Base-by-base conservation (phyloP, 2,113 vertebrate genomes). In the Sprattus sprattus region DNA sequence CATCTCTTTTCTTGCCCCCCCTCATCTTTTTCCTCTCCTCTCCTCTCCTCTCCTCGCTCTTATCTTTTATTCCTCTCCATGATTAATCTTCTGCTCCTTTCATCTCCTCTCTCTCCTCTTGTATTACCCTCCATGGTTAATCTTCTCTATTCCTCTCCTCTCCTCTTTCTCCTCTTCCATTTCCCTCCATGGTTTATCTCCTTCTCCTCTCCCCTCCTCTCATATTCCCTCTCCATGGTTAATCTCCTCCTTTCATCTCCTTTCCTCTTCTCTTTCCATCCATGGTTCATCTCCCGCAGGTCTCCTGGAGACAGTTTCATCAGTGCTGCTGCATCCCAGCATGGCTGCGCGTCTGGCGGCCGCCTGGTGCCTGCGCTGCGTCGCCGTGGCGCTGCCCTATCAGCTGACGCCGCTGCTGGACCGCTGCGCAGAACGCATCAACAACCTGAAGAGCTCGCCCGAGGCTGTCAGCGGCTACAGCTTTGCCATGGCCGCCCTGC, bases 391-490 rank as follows among this genome's bases (percentile, higher is more conserved):
- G 0, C 91, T 99, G 84, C 99, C 98, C 81, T 97, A 98, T 91
- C 99, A 99, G 93, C 82, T 99, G 90, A 97, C 98, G 5, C 99
- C 97, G 0, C 95, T 99, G 92, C 93, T 99, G 92, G 98, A 99
- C 44, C 96, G 97, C 84, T 99, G 99, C 60, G 96, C 97, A 0
- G 99, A 99, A 89, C 96, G 97, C 81, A 97, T 99, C 90, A 99
- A 99, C 93, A 99, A 95, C 91, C 92, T 99, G 89, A 99, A 99
- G 94, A 98, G 95, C 20, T 99, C 97, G 0, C 99, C 99, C 0
- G 99, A 99, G 93, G 99, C 99, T 50, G 99, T 99, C 88, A 99
- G 98, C 78, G 99, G 99, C 0, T 99, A 99, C 92, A 99, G 99
- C 94, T 99, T 99, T 91, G 98, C 99, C 4, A 98, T 99, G 97